Conservation (phyloP, 2,113 vertebrate species). For the Pseudorhombus dupliciocellatus region DNA sequence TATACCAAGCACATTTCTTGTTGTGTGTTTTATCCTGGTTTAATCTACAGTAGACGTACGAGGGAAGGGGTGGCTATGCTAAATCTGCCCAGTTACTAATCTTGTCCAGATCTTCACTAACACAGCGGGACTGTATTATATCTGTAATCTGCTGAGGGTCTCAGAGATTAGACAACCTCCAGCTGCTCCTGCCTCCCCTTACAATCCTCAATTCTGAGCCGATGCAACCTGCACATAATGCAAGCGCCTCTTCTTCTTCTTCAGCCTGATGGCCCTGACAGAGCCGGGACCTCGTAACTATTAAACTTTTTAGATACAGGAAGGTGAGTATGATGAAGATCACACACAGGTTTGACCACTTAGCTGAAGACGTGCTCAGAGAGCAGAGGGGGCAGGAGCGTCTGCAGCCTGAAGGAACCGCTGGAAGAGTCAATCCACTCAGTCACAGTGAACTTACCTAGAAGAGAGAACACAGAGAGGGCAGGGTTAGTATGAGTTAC, state of each 20-base stretch:
- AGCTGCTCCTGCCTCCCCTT: slow-evolving; percentile 37
- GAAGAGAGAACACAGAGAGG: slow-evolving; percentile 27
- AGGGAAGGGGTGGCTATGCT: neutral
- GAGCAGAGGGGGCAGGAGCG: slow-evolving; percentile 1
- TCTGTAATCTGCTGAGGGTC: slow-evolving; percentile 58
- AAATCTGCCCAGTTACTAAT: slow-evolving; percentile 36
- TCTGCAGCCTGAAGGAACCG: neutral
- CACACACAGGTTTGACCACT: slow-evolving; percentile 14
- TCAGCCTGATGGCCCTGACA: neutral
- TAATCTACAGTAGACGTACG: neutral
- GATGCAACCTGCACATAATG: neutral
- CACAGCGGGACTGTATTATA: slow-evolving; percentile 35
- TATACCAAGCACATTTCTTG: no score
- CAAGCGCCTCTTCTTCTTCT: neutral
- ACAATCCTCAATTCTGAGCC: neutral
- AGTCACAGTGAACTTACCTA: slow-evolving; percentile 47
- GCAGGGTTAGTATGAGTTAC: neutral
- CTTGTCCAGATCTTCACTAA: slow-evolving; percentile 19
- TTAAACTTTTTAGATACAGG: neutral
- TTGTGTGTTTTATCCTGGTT: neutral
- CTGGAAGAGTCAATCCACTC: neutral
- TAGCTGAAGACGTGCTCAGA: slow-evolving; percentile 15
- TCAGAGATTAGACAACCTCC: slow-evolving; percentile 44
- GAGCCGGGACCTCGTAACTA: slow-evolving; percentile 12
- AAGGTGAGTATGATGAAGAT: neutral